Evolutionary conservation across 2,113 vertebrate species (phyloP).

Genomic region (Calcarius ornatus): DNA sequence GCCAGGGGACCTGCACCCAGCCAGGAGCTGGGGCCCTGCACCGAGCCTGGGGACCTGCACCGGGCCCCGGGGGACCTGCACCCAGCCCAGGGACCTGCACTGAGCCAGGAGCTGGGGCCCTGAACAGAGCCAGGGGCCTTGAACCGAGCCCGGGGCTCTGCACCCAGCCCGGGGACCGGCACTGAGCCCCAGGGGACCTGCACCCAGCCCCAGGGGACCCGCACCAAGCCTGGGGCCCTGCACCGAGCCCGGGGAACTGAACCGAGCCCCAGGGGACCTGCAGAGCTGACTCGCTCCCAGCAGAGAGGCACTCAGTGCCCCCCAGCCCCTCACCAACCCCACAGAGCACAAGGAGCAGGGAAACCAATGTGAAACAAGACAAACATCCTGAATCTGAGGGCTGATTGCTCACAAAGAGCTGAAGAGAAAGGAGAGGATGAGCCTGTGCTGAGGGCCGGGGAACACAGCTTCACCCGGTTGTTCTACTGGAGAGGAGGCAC

Average conservation of each 20-base stretch:
- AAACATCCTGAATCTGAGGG: rapidly evolving
- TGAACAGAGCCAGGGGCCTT: no score
- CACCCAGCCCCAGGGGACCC: no score
- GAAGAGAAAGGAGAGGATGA: not conserved
- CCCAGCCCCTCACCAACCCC: not conserved
- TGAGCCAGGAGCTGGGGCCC: no score
- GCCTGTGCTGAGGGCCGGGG: rapidly evolving
- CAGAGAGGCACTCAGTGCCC: not conserved
- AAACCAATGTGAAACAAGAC: not conserved
- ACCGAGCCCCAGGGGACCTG: no score
- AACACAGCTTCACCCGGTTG: rapidly evolving
- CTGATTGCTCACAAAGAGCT: not conserved
- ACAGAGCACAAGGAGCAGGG: not conserved
- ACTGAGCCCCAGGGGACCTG: rapidly evolving
- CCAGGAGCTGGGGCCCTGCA: no score
- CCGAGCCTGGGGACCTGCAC: rapidly evolving
- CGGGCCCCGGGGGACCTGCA: no score
- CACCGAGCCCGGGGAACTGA: no score
- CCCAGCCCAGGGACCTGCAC: no score
- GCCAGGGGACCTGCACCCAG: no score
- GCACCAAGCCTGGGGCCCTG: rapidly evolving
- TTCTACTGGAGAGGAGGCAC: rapidly evolving
- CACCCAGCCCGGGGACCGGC: rapidly evolving
- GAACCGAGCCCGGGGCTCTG: no score
- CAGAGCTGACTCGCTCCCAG: not conserved